Evolutionary conservation across 2,888 invertebrate species (phyloP), one percentile per base, ranked within the genome.

Genomic region (Petrolisthes manimaculis): DNA sequence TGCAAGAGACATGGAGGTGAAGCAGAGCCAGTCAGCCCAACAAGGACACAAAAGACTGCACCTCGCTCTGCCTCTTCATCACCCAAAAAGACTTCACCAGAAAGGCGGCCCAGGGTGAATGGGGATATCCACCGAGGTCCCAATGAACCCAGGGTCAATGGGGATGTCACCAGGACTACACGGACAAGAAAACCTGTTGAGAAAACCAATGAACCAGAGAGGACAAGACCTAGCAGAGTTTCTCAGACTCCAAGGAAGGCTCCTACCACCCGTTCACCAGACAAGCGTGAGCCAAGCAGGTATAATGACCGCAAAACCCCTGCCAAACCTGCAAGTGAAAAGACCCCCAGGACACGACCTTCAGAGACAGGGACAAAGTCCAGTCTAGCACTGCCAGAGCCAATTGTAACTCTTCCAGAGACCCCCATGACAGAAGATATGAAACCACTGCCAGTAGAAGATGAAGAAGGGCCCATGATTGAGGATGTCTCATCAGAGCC

Each of bases 381-480:
- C 53, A 77, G 55, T 12, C 61, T 75, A 24, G 74, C 61, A 5
- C 56, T 55, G 3, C 21, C 67, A 8, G 86, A 86, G 53, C 91
- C 91, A 18, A 79, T 91, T 8, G 84, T 91, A 4, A 85, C 91
- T 55, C 75, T 91, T 53, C 91, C 91, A 12, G 86, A 86, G 78
- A 91, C 91, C 12, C 91, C 91, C 69, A 86, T 91, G 89, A 89
- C 86, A 67, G 91, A 91, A 78, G 91, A 89, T n/a, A 88, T 89
- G 89, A 91, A 86, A 74, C 78, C 80, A 21, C 88, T 86, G n/a
- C 88, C 89, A 21, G 75, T 61, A 0, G 86, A 81, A 75, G 82
- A 81, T 4, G 83, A 80, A 51, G 77, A 83, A 18, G 84, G 83
- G 1, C 86, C 86, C 53, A 77, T 79, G 51, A 91, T 91, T 77